Evolutionary conservation across 2,797 vertebrate species (phyloP).

Genomic region (Staurois parvus): DNA sequence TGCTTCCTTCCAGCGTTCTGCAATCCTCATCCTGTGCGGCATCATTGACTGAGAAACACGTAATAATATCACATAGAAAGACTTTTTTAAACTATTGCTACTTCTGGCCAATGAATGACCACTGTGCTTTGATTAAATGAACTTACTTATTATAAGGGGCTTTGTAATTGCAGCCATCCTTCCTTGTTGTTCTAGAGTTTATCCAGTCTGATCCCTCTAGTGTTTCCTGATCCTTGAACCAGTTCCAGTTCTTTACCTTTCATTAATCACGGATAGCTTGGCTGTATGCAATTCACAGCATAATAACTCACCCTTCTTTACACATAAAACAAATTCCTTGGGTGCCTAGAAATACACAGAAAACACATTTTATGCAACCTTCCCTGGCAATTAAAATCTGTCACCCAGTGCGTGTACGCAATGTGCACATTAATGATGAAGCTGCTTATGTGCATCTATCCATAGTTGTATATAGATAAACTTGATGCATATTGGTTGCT

Average conservation of each 20-base stretch:
- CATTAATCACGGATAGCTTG: not conserved
- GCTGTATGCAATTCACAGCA: not conserved
- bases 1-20: not conserved
- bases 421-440: constrained; percentile 43
- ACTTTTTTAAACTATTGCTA: not conserved
- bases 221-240: constrained; percentile 1
- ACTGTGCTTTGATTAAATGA: not conserved
- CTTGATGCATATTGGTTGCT: constrained; percentile 22
- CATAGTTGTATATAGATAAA: constrained; percentile 22
- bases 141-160: not conserved
- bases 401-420: constrained; percentile 13
- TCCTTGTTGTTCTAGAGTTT: not conserved
- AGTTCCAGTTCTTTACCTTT: not conserved
- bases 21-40: not conserved
- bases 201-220: not conserved
- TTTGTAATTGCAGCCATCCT: not conserved
- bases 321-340: constrained; percentile 17
- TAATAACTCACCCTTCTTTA: not conserved
- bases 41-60: not conserved
- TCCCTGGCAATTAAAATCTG: constrained; percentile 45
- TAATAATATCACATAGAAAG: not conserved
- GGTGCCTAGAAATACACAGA: constrained; percentile 12
- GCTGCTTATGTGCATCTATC: constrained; percentile 22
- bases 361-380: not conserved
- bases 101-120: not conserved